Percentiles rank a stretch among this genome's conserved stretches.
Evolutionary conservation across 2,113 vertebrate species (phyloP).

Genomic region (Tylochromis polylepis): DNA sequence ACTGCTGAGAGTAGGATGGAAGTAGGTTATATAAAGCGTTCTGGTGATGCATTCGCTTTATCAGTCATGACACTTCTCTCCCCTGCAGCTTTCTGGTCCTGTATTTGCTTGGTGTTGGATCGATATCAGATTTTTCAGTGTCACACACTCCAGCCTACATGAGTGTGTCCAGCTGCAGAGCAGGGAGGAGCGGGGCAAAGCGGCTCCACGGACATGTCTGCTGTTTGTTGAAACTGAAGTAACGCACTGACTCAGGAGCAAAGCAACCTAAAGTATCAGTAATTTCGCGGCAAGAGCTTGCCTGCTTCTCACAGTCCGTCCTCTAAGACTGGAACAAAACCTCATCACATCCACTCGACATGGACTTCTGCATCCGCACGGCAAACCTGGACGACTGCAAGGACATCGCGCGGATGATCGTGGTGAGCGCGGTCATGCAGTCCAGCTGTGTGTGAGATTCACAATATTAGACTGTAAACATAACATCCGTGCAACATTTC

Average conservation of each 20-base stretch:
- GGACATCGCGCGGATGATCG: conserved; percentile 69
- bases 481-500: not conserved
- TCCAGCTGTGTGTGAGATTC: not conserved
- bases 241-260: not conserved
- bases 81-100: not conserved
- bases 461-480: not conserved
- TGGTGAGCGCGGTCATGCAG: conserved; percentile 46
- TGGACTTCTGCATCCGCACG: conserved; percentile 67
- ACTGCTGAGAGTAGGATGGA: not conserved
- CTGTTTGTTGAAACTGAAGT: not conserved
- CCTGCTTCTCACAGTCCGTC: not conserved
- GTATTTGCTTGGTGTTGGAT: not conserved
- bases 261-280: not conserved
- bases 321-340: not conserved
- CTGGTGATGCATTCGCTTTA: not conserved
- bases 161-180: not conserved
- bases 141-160: not conserved
- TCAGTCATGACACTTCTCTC: not conserved
- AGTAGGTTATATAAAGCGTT: not conserved
- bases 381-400: conserved; percentile 73
- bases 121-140: rapidly evolving
- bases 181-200: not conserved
- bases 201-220: not conserved
- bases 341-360: not conserved
- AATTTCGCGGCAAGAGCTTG: rapidly evolving